Conservation (phyloP, 2,888 invertebrate species). For the Drosophila birchii region DNA sequence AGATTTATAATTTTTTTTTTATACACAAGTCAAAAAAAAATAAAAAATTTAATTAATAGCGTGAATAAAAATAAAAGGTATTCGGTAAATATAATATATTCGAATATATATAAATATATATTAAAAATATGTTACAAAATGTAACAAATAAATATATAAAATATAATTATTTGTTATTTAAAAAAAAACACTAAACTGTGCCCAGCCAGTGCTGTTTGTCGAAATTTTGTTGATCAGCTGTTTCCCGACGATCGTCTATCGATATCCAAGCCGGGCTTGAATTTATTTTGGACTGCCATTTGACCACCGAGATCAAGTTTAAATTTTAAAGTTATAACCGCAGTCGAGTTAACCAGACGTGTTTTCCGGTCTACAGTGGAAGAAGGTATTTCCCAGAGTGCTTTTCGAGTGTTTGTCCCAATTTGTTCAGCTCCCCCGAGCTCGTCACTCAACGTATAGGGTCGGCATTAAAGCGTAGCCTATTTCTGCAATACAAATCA, state of each 20-base stretch:
- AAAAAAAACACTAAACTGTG: too few relatives aligned
- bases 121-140: too few relatives aligned
- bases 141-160: too few relatives aligned
- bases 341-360: slow-evolving; percentile 12
- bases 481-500: slow-evolving; percentile 33
- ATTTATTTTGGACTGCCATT: not conserved
- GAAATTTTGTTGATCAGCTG: slow-evolving; percentile 10
- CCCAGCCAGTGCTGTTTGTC: not conserved
- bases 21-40: too few relatives aligned
- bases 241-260: slow-evolving; percentile 4
- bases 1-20: too few relatives aligned
- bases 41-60: too few relatives aligned
- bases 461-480: slow-evolving; percentile 14
- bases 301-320: slow-evolving; percentile 8
- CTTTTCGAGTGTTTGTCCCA: slow-evolving; percentile 28
- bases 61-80: too few relatives aligned
- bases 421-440: slow-evolving; percentile 25
- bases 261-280: slow-evolving; percentile 37
- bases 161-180: too few relatives aligned
- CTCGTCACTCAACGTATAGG: slow-evolving; percentile 15
- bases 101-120: too few relatives aligned
- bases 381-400: slow-evolving; percentile 42
- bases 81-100: too few relatives aligned
- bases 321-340: slow-evolving; percentile 8
- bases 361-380: slow-evolving; percentile 23